These are phyloP conservation scores for Cervus canadensis DNA, from an alignment of 2,113 vertebrate genomes.

Conservation along the genomic window DNA sequence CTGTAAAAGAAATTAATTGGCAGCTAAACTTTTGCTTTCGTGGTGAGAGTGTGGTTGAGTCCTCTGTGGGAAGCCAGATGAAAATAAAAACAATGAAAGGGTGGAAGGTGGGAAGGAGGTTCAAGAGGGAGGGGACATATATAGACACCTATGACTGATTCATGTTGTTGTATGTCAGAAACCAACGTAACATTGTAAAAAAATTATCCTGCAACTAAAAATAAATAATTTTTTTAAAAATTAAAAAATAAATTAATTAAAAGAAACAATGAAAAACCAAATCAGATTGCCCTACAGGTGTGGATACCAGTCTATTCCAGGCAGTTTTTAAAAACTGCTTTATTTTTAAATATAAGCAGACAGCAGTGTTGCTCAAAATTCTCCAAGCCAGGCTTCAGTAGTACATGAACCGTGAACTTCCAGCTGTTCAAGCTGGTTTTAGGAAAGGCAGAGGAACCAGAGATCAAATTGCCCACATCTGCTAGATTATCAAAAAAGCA, in stretches of 20 bases:
- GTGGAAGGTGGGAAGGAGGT: not conserved
- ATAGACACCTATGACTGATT: not conserved
- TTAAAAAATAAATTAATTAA: not conserved
- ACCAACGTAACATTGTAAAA: not conserved
- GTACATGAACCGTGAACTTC: not conserved
- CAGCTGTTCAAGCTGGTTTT: not conserved
- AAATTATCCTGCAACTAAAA: not conserved
- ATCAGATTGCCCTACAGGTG: not conserved
- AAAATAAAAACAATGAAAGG: not conserved
- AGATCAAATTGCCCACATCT: not conserved
- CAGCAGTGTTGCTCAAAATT: not conserved
- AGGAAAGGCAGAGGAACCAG: not conserved
- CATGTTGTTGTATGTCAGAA: not conserved
- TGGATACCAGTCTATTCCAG: not conserved
- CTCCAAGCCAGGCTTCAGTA: not conserved
- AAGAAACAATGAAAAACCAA: not conserved
- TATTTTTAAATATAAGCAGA: not conserved
- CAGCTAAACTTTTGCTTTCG: not conserved
- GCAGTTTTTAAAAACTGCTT: not conserved
- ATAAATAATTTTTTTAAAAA: not conserved
- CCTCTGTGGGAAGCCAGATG: not conserved
- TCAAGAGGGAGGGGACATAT: not conserved
- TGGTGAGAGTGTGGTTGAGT: not conserved
- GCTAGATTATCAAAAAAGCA: not conserved
- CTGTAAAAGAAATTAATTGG: not conserved